Base-by-base conservation (phyloP, 2,797 vertebrate genomes). In the Rhinichthys osculus region DNA sequence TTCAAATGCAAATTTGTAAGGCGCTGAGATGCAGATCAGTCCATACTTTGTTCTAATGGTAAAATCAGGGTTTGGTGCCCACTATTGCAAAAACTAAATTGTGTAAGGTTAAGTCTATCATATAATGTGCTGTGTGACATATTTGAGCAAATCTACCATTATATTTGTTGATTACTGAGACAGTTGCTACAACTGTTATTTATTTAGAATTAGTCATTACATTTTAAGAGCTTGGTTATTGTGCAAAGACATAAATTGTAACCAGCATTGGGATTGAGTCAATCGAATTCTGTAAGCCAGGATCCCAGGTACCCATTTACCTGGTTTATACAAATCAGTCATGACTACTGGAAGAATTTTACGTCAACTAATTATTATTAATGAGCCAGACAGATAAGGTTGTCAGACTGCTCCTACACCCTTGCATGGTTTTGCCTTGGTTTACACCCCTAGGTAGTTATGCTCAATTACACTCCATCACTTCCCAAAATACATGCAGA, bases 401-500 rank as follows among this genome's bases (percentile, higher is more conserved):
- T 81, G 64, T 69, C 62, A 52, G 44, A 69, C 52, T 7, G 30
- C 33, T 52, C 27, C 27, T 67, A 35, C 44, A 69, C 54, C 23
- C 35, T 78, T 78, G 35, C 35, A 9, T 62, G 54, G 21, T 78
- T 81, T 81, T 69, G 35, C 27, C 23, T 5, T 69, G 13, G 30
- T 38, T 81, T 21, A 50, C 44, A 81, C 44, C 62, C 27, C 38
- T 50, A 78, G 19, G 47, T 78, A 27, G 38, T 70, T 57, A 42
- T 70, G 13, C 11, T 44, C 50, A 78, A 78, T 85, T 78, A 44
- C 17, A 54, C 50, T n/a, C 21, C 5, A 80, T 69, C 33, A n/a
- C 11, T 78, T 71, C 27, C 50, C 64, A 44, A 78, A 78, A 70
- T 27, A 35, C 33, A 80, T 44, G n/a, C 62, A 81, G 73, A 27